These are phyloP conservation scores for Papilio elwesi DNA, from an alignment of 2,888 invertebrate genomes.

Conservation along the genomic window DNA sequence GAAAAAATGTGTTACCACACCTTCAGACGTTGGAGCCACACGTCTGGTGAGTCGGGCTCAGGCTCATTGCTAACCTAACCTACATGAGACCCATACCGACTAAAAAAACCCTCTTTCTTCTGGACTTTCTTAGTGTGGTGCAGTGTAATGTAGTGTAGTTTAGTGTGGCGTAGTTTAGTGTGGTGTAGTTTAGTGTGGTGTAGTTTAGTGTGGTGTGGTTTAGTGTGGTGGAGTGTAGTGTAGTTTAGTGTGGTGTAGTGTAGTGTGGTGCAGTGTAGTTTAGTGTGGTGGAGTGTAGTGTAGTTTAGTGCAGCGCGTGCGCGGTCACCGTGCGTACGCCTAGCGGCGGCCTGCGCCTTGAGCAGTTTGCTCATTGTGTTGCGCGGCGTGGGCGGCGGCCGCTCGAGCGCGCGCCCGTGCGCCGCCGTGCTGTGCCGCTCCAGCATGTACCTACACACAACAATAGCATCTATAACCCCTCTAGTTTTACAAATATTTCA, in stretches of 20 bases:
- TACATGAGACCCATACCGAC: too few relatives aligned
- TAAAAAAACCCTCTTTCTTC: slow-evolving; percentile 42
- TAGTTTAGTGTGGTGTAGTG: slow-evolving; percentile 39
- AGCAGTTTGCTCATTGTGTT: slow-evolving; percentile 83
- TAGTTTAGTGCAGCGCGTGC: slow-evolving; percentile 38
- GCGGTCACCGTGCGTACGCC: slow-evolving; percentile 40
- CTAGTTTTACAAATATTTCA: too few relatives aligned
- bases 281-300: slow-evolving; percentile 22
- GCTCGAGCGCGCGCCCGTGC: slow-evolving; percentile 77
- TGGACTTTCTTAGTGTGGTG: background rate
- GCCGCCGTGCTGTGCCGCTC: slow-evolving; percentile 73
- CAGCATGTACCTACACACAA: slow-evolving; percentile 65
- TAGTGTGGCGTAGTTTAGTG: too few relatives aligned
- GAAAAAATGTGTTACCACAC: too few relatives aligned
- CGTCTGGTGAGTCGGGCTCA: too few relatives aligned
- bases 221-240: slow-evolving; percentile 22
- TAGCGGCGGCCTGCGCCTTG: slow-evolving; percentile 72
- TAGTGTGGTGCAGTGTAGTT: background rate
- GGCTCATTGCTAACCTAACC: too few relatives aligned
- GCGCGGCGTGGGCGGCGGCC: slow-evolving; percentile 75
- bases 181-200: too few relatives aligned
- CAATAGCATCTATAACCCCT: too few relatives aligned
- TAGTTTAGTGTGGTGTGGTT: background rate
- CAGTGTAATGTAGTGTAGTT: too few relatives aligned
- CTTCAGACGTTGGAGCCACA: too few relatives aligned